A percentile compares a stretch with the other conserved stretches of the same genome.
Evolutionary conservation across 2,113 vertebrate genomes (phyloP).

Genomic region (Papio anubis): DNA sequence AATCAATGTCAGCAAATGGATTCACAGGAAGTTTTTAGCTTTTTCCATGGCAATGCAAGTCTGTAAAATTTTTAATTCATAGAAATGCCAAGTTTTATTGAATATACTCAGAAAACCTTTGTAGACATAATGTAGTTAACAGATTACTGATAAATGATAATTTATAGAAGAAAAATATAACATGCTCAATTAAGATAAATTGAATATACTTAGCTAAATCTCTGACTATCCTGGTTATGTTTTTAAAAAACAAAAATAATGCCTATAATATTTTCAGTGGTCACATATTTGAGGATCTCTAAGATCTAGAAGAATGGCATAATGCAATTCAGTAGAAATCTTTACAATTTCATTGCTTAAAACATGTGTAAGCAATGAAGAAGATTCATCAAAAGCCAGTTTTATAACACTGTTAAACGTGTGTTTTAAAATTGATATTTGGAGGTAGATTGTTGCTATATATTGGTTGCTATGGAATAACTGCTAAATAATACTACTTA

Average conservation of each 20-base stretch:
- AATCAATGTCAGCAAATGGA: not conserved
- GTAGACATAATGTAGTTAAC: not conserved
- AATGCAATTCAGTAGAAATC: not conserved
- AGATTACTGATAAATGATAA: not conserved
- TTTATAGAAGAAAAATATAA: constrained; percentile 7
- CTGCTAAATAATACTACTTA: not conserved
- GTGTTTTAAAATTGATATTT: constrained; percentile 1
- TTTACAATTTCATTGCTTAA: not conserved
- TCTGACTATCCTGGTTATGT: not conserved
- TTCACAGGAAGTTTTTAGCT: not conserved
- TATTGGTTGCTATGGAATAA: not conserved
- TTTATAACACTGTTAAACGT: not conserved
- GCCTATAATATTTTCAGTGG: not conserved
- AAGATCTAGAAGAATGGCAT: not conserved
- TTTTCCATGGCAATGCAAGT: not conserved
- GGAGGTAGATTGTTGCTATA: not conserved
- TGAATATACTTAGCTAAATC: not conserved
- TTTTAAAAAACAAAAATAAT: not conserved
- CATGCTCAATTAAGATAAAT: not conserved
- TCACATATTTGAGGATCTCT: not conserved
- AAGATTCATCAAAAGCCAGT: not conserved
- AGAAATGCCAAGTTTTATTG: not conserved
- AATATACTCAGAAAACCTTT: constrained; percentile 28
- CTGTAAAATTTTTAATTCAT: not conserved
- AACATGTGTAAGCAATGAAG: not conserved